Evolutionary conservation across 2,113 vertebrate genomes (phyloP), one percentile per base, ranked within the genome.

Genomic region (Sphyrna mokarran): DNA sequence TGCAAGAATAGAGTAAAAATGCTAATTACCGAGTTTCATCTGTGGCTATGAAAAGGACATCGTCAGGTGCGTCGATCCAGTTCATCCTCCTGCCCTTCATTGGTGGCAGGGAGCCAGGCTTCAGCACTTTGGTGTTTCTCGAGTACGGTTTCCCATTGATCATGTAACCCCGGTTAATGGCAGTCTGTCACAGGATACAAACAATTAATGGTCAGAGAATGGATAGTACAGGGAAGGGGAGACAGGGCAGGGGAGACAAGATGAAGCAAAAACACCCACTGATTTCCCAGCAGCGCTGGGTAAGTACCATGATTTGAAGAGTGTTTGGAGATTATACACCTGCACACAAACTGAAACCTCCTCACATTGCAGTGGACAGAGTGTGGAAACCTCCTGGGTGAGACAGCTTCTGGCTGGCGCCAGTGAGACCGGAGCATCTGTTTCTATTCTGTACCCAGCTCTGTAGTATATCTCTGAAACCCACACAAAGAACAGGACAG

Each of bases 1-100:
- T 43, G 69, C 0, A n/a, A 54, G 40, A 66, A 10, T 63, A n/a
- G 91, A 10, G 8, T 43, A 69, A 48, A 48, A 14, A 22, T n/a
- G 69, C 23, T 89, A 80, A 76, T 76, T 76, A 96, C 96, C 96
- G 95, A 72, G 96, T 96, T 43, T 96, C 96, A 3, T 90, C 90
- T 37, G 95, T 96, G 23, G 96, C 96, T 89, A 96, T 96, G 83
- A 96, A 96, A 83, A 96, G 96, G 40, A 96, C 96, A n/a, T 96
- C 96, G 40, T 96, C 96, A 22, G 96, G 96, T 70, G 96, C 96
- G 11, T 96, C 96, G 68, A 96, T 96, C 95, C 96, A 96, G 91
- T 96, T 96, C 96, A 96, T 96, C 40, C 96, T 66, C 69, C 96
- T 96, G 26, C 95, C 96, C 61, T 96, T 96, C 86, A 96, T 70